phyloP scores from a whole-genome alignment of 2,797 vertebrate species.

The Prunella strophiata region DNA sequence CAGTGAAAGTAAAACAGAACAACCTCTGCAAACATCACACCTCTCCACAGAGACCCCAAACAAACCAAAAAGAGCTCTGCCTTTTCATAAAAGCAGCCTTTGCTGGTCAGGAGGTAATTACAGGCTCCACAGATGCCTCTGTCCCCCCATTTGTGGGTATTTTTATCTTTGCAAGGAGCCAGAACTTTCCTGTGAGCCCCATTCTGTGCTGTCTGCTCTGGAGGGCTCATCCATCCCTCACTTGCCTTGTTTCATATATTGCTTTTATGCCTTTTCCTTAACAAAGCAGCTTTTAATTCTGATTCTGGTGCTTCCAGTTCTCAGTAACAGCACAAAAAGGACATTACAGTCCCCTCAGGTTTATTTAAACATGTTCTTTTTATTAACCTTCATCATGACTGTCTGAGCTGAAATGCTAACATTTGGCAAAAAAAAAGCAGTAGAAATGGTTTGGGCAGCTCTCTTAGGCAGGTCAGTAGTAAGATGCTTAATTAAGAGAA shows the following conservation, averaged over 20 bases:
- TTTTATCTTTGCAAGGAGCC: not conserved
- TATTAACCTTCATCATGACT: not conserved
- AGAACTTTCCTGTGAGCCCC: not conserved
- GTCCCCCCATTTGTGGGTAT: not conserved
- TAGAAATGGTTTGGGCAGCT: not conserved
- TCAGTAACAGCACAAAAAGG: constrained; percentile 20
- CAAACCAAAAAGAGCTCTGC: not conserved
- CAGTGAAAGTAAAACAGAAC: not conserved
- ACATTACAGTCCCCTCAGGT: not conserved
- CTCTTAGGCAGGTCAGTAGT: not conserved
- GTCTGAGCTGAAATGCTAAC: not conserved
- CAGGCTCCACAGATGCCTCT: not conserved
- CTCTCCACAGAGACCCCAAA: not conserved
- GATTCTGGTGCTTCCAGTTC: not conserved
- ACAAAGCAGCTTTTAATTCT: constrained; percentile 12
- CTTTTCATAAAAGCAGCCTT: not conserved
- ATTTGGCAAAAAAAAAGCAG: not conserved
- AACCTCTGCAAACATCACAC: not conserved
- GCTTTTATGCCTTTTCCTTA: not conserved
- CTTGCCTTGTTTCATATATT: not conserved
- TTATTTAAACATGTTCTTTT: constrained; percentile 13
- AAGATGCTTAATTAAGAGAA: not conserved
- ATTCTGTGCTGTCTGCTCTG: not conserved
- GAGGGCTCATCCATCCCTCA: not conserved
- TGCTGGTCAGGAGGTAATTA: not conserved